Percentiles rank a stretch among this genome's conserved stretches.
Evolutionary conservation across 2,113 vertebrate genomes (phyloP).

Genomic region (Actenoides lindsayi): DNA sequence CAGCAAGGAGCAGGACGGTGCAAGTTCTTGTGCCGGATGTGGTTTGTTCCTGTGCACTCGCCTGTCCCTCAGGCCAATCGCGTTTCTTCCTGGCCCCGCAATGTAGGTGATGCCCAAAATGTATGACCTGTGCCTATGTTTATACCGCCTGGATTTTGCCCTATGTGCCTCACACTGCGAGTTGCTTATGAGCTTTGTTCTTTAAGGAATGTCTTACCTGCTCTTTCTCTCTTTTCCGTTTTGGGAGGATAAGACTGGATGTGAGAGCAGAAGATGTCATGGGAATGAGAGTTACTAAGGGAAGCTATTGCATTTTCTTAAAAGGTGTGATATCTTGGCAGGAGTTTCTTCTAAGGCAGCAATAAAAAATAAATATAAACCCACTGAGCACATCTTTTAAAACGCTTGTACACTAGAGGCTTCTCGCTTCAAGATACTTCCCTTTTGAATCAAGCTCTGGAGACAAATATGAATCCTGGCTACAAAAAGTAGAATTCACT

Average conservation of each 20-base stretch:
- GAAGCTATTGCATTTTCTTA: slow-evolving; percentile 24
- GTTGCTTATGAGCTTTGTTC: background rate
- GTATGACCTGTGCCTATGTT: background rate
- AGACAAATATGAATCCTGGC: background rate
- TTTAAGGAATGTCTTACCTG: background rate
- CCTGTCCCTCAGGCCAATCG: background rate
- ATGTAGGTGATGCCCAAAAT: background rate
- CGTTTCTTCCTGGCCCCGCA: background rate
- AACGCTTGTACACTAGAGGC: slow-evolving; percentile 8
- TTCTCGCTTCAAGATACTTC: slow-evolving; percentile 11
- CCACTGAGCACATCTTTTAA: slow-evolving; percentile 21
- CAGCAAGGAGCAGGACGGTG: background rate
- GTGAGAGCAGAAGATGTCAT: background rate
- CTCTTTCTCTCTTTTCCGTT: background rate
- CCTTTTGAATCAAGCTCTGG: background rate
- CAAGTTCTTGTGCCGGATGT: background rate
- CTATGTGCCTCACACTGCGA: background rate
- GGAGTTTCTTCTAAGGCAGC: slow-evolving; percentile 40
- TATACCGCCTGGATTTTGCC: background rate
- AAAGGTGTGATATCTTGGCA: background rate
- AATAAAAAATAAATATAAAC: slow-evolving; percentile 43
- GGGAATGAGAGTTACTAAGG: background rate
- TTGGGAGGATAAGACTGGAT: background rate
- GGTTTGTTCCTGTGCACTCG: background rate
- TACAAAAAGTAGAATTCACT: background rate